Conservation (phyloP, 2,797 vertebrate genomes). For the Acanthurus lineatus region DNA sequence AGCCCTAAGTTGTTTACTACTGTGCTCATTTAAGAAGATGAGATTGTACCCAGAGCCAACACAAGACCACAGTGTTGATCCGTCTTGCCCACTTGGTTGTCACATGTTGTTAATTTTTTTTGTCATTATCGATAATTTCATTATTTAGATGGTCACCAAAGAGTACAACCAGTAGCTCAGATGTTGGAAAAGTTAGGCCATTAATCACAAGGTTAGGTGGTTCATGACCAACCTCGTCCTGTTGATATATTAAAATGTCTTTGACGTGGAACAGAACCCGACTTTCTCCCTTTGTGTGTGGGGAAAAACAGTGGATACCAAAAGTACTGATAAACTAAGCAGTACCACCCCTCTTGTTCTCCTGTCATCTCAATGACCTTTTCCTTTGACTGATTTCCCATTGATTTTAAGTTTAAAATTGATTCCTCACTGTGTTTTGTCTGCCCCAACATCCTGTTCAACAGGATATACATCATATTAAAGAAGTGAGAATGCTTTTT, state of each 20-base stretch:
- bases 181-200: too few relatives aligned
- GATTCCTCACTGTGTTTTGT: conserved; percentile 6
- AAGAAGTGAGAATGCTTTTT: background rate
- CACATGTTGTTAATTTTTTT: too few relatives aligned
- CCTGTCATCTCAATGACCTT: background rate
- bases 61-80: too few relatives aligned
- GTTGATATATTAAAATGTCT: background rate
- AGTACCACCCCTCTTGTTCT: background rate
- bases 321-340: background rate
- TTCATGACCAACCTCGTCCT: background rate
- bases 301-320: too few relatives aligned
- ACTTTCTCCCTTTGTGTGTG: background rate
- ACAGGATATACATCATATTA: conserved; percentile 6
- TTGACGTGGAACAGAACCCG: background rate
- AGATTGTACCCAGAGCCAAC: background rate
- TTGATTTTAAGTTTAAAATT: conserved; percentile 1
- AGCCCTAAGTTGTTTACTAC: background rate
- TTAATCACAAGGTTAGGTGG: background rate
- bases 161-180: too few relatives aligned
- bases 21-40: background rate
- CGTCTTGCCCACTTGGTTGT: too few relatives aligned
- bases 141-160: background rate
- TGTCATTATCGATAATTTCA: background rate
- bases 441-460: conserved; percentile 3
- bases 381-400: conserved; percentile 7